Evolutionary conservation across 2,888 invertebrate species (phyloP), one percentile per base, ranked within the genome.

Genomic region (Drosophila atroscutellata): DNA sequence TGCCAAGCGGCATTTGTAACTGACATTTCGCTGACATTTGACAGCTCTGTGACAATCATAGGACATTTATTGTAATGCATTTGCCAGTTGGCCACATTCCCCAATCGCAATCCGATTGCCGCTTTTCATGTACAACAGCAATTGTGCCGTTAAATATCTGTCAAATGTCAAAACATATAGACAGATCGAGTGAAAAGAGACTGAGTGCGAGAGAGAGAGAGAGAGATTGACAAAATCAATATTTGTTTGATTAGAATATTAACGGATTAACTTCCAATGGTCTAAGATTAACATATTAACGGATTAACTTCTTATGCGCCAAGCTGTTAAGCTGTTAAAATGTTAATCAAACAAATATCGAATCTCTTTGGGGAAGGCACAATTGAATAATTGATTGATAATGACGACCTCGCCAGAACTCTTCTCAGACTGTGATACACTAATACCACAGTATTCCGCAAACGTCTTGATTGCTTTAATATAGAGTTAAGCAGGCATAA

Each of bases 1-100:
- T 81, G 81, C 73, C 84, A 81, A 59, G 67, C 56, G 81, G 64
- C 73, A 71, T 72, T 32, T 32, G 70, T 64, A 71, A 76, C 66
- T 87, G 86, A 82, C 88, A 87, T 87, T 88, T 87, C 57, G 85
- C 58, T 75, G 82, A 57, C 88, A 85, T 76, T 79, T 87, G 80
- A 85, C 80, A 79, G 80, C 66, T 47, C 66, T 72, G 28, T 66
- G 78, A 78, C 88, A 87, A 77, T 87, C 73, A 79, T 81, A 85
- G 86, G 88, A 87, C 88, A 81, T 86, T 83, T 80, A 83, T 83
- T 86, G 86, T 83, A 81, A 73, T 75, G 39, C 75, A 77, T 61
- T 58, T 57, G 70, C 56, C 74, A 72, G 81, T 42, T 67, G 63
- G 61, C 45, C 64, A 66, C 75, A 67, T 61, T 62, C 69, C 45